Evolutionary conservation across 2,113 vertebrate species (phyloP).

Genomic region (Baryphthengus martii): DNA sequence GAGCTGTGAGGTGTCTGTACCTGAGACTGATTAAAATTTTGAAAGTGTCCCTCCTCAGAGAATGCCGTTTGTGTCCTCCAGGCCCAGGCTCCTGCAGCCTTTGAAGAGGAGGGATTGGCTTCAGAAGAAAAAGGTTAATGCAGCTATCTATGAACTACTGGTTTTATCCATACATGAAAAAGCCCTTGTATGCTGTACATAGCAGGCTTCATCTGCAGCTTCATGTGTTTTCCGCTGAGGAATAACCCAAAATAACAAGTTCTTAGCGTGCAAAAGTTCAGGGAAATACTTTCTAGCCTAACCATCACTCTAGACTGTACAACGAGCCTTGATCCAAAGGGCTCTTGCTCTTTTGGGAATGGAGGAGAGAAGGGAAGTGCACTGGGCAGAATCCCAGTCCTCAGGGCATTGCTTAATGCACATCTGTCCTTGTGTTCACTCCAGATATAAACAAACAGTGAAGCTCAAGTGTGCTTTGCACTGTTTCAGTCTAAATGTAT

Average conservation of each 20-base stretch:
- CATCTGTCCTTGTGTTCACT: not conserved
- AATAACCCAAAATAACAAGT: not conserved
- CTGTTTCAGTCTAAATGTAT: not conserved
- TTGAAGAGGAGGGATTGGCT: not conserved
- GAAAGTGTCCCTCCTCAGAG: not conserved
- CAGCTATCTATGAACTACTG: not conserved
- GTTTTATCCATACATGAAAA: not conserved
- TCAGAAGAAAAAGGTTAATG: not conserved
- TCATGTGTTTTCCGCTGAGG: not conserved
- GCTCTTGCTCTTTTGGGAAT: not conserved
- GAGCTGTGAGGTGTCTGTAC: not conserved
- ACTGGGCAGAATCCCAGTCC: not conserved
- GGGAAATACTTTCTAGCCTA: not conserved
- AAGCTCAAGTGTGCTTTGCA: not conserved
- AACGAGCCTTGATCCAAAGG: not conserved
- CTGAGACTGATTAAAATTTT: not conserved
- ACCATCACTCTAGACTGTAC: not conserved
- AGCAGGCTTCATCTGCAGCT: not conserved
- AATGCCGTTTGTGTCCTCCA: not conserved
- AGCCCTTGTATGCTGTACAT: fast-evolving
- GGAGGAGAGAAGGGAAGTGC: not conserved
- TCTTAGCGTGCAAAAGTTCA: not conserved
- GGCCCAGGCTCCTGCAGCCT: not conserved
- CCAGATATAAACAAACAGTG: not conserved
- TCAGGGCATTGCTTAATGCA: not conserved